Conservation (phyloP, 2,797 vertebrate species). For the Tokudaia muenninki region DNA sequence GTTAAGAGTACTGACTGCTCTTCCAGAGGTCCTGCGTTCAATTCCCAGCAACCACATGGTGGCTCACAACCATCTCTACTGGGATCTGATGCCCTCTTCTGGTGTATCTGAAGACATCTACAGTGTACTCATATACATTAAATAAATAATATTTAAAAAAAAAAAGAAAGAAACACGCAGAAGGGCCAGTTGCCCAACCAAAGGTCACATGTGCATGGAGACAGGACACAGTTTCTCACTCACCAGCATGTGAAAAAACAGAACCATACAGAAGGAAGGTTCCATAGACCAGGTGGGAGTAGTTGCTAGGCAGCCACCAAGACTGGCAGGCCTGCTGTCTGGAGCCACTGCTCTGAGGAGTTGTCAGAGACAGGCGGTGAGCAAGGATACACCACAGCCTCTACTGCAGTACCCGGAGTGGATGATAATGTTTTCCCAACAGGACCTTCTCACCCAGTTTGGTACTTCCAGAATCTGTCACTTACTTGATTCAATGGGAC, state of each 20-base stretch:
- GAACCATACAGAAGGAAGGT: not conserved
- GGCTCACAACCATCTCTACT: too few relatives aligned
- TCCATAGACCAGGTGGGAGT: not conserved
- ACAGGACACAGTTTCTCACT: not conserved
- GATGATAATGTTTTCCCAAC: not conserved
- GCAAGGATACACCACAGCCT: too few relatives aligned
- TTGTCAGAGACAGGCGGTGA: not conserved
- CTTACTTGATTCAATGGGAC: not conserved
- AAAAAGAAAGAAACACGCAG: not conserved
- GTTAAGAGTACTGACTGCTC: too few relatives aligned
- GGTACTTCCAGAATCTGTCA: not conserved
- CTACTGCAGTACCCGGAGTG: not conserved
- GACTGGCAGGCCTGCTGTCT: not conserved
- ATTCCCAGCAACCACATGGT: too few relatives aligned
- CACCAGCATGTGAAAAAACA: not conserved
- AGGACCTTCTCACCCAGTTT: not conserved
- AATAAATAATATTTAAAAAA: too few relatives aligned
- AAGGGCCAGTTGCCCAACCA: not conserved
- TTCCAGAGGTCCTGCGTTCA: too few relatives aligned
- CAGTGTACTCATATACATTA: too few relatives aligned
- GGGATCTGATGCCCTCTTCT: too few relatives aligned
- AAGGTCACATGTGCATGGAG: not conserved
- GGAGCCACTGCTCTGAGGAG: not conserved
- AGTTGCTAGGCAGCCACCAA: not conserved
- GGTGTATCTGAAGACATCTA: too few relatives aligned